Evolutionary conservation across 2,888 invertebrate species (phyloP).

Genomic region (Megaustenia siamemsis): DNA sequence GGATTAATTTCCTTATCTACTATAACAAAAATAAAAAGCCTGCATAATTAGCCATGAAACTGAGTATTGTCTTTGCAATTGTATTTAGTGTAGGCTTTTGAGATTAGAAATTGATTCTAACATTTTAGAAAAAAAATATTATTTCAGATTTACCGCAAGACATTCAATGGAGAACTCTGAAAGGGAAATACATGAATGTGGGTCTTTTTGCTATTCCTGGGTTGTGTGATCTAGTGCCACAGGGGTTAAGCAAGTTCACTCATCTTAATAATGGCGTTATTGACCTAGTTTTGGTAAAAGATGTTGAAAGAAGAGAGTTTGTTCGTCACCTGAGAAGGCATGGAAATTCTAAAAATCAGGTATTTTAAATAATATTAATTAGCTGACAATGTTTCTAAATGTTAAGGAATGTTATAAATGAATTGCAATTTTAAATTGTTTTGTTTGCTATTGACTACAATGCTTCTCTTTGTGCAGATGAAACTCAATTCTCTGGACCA

Average conservation of each 20-base stretch:
- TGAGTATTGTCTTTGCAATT: too few relatives aligned
- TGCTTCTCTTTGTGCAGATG: too few relatives aligned
- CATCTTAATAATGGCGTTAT: conserved; percentile 77
- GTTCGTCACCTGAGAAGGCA: conserved; percentile 74
- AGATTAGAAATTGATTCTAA: too few relatives aligned
- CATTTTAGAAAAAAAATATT: neutral
- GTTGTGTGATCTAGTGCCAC: conserved; percentile 71
- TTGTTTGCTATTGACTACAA: too few relatives aligned
- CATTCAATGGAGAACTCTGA: conserved; percentile 69
- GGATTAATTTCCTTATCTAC: too few relatives aligned
- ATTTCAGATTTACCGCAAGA: conserved; percentile 68
- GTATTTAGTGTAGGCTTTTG: too few relatives aligned
- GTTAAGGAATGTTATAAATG: neutral
- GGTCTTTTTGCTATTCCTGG: conserved; percentile 71
- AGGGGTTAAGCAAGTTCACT: conserved; percentile 75
- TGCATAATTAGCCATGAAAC: too few relatives aligned
- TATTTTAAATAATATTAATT: conserved; percentile 47
- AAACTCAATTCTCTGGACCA: too few relatives aligned
- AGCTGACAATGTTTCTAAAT: neutral
- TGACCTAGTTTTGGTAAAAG: conserved; percentile 76
- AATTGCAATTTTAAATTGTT: too few relatives aligned
- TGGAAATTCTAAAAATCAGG: conserved; percentile 77
- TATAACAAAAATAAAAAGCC: too few relatives aligned
- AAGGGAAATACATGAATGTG: conserved; percentile 74
- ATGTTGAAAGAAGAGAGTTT: conserved; percentile 74